Conservation (phyloP, 2,113 vertebrate species). For the Macrotis lagotis region DNA sequence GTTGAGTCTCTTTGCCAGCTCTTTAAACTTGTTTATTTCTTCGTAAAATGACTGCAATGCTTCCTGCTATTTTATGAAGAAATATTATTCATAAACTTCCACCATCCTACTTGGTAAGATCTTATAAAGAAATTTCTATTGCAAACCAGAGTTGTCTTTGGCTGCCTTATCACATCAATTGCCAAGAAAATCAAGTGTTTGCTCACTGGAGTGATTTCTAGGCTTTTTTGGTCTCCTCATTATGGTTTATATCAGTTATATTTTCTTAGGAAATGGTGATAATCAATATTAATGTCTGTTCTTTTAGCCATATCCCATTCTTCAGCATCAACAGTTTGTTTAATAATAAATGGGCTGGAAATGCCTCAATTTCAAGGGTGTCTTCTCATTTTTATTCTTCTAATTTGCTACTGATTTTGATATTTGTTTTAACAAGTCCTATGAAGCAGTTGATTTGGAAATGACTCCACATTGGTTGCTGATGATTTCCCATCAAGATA, state of each 20-base stretch:
- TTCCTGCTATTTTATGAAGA: not conserved
- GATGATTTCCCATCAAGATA: not conserved
- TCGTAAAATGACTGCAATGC: not conserved
- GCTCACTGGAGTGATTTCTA: not conserved
- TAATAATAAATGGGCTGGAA: not conserved
- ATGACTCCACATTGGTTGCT: not conserved
- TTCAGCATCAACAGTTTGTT: not conserved
- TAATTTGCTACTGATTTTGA: not conserved
- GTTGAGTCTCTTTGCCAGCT: not conserved
- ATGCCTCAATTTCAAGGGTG: not conserved
- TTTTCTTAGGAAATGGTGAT: not conserved
- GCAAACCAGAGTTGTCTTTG: not conserved
- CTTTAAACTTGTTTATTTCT: not conserved
- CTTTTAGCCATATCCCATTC: not conserved
- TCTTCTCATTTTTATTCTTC: not conserved
- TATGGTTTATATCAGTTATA: not conserved
- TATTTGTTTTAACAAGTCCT: not conserved
- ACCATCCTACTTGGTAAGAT: not conserved
- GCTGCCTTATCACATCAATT: not conserved
- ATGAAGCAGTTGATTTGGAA: not conserved
- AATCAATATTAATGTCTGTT: not conserved
- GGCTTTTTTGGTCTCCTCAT: not conserved
- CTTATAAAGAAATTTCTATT: not conserved
- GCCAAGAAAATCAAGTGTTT: not conserved
- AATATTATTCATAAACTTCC: not conserved